phyloP scores from a whole-genome alignment of 53 echinoderm and acorn worm genomes.

The Echinometra lucunter region DNA sequence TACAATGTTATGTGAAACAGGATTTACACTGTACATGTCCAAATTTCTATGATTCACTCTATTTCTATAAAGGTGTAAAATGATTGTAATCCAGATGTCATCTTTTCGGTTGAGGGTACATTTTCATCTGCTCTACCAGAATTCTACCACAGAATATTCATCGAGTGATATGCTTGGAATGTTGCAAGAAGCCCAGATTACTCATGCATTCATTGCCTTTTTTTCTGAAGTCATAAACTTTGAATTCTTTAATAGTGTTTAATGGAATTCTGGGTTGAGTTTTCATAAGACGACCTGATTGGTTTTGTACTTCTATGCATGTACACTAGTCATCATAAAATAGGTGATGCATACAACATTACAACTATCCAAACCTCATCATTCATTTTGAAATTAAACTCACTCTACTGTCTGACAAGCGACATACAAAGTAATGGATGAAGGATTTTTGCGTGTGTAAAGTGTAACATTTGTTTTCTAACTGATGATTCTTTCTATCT shows the following conservation, averaged over 20 bases:
- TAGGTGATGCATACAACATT: conserved; percentile 11
- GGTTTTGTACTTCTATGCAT: background rate
- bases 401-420: background rate
- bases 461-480: background rate
- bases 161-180: background rate
- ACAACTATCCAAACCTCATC: conserved; percentile 1
- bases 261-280: background rate
- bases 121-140: background rate
- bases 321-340: background rate
- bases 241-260: background rate
- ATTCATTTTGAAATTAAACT: background rate
- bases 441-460: background rate
- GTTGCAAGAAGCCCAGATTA: background rate
- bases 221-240: background rate
- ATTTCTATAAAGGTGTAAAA: background rate
- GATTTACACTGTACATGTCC: background rate
- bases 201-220: background rate
- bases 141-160: background rate
- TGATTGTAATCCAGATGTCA: background rate
- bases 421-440: background rate
- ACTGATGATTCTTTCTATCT: background rate
- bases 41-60: background rate
- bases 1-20: no score
- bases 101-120: background rate
- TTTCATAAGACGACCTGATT: background rate